These are phyloP conservation scores for Phalacrocorax pelagicus DNA, from an alignment of 2,113 vertebrate genomes.

Conservation along the genomic window DNA sequence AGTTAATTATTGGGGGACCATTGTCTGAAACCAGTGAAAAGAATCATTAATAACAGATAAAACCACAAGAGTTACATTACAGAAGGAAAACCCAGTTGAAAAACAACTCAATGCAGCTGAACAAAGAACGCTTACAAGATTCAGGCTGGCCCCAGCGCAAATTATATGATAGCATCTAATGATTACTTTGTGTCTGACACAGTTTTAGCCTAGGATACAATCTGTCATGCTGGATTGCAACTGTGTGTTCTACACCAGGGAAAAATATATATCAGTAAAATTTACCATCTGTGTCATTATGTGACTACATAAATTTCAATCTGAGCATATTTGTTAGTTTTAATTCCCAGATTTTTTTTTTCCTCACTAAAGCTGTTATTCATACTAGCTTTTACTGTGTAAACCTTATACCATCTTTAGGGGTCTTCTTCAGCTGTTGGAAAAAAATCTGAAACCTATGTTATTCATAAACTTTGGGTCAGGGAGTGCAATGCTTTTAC, in stretches of 20 bases:
- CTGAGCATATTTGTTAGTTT: conserved; percentile 59
- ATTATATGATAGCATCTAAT: conserved; percentile 48
- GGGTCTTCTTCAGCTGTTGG: not conserved
- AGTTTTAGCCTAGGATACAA: conserved; percentile 59
- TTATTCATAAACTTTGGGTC: not conserved
- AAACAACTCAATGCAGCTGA: not conserved
- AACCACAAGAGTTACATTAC: not conserved
- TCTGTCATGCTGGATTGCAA: conserved; percentile 49
- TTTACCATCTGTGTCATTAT: conserved; percentile 69
- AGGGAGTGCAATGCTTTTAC: not conserved
- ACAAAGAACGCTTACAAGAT: not conserved
- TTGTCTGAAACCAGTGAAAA: not conserved
- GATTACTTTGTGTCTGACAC: conserved; percentile 49
- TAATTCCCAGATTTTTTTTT: not conserved
- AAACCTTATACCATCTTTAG: not conserved
- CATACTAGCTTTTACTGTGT: not conserved
- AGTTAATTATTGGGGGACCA: not conserved
- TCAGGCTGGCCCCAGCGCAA: conserved; percentile 34
- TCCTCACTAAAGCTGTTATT: not conserved
- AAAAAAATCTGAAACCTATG: not conserved
- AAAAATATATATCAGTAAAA: conserved; percentile 68
- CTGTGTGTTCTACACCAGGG: conserved; percentile 58
- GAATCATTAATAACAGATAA: not conserved
- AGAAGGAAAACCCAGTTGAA: not conserved
- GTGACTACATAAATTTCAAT: conserved; percentile 47